These are phyloP conservation scores for Melangyna quadrimaculata DNA, from an alignment of 2,888 invertebrate species.

Conservation along the genomic window DNA sequence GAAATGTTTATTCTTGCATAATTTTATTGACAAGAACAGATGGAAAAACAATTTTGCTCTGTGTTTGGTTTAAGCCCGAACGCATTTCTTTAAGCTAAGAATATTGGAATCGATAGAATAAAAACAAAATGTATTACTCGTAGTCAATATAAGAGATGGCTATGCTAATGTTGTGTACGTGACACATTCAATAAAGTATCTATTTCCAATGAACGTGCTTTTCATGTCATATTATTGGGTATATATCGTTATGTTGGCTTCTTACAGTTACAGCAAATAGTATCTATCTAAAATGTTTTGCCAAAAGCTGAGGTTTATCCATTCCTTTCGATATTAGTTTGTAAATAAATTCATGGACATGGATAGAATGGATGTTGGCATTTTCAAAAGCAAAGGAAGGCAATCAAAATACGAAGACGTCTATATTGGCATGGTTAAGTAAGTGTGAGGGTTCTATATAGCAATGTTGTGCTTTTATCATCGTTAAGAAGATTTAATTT, in stretches of 20 bases:
- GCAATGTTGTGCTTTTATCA: not conserved
- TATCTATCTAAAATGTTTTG: not conserved
- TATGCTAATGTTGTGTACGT: constrained; percentile 56
- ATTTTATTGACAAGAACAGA: constrained; percentile 36
- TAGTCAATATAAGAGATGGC: not conserved
- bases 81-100: not conserved
- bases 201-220: constrained; percentile 40
- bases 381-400: not conserved
- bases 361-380: not conserved
- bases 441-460: not conserved
- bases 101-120: not conserved
- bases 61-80: not conserved
- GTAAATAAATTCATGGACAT: not conserved
- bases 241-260: not conserved
- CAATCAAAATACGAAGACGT: not conserved
- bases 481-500: not conserved
- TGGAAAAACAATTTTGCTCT: constrained; percentile 14
- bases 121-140: not conserved
- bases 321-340: constrained; percentile 6
- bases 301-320: constrained; percentile 3
- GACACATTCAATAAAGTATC: constrained; percentile 46
- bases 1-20: constrained; percentile 5
- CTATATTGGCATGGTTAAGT: not conserved
- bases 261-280: not conserved
- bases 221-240: not conserved